Evolutionary conservation across 2,113 vertebrate species (phyloP), one percentile per base, ranked within the genome.

Genomic region (Passer domesticus): DNA sequence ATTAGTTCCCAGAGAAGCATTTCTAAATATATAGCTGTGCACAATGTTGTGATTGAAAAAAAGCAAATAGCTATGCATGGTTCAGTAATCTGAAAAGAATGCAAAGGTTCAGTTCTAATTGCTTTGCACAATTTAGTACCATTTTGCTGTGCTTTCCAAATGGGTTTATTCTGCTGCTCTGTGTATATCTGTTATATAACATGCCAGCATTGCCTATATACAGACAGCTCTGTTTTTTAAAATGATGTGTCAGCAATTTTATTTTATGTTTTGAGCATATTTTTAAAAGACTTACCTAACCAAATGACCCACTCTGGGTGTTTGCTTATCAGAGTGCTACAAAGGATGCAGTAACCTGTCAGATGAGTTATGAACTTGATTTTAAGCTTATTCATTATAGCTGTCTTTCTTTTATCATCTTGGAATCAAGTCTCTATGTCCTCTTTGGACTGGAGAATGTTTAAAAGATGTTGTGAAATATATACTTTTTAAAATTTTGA

Each of bases 11-110:
- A 78, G 68, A 70, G 76, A 94, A 90, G 69, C 53, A 49, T 86
- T 96, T 96, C 47, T 27, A 92, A 96, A 94, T 72, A 80, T 64
- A 78, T 92, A 94, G 75, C 85, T 86, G 83, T 90, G 79, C 64
- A 81, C 83, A 80, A 21, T 41, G 80, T 90, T 86, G 72, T 86
- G 81, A 90, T 86, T 90, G 93, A 75, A 94, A 94, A 95, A 95
- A 86, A 87, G 56, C 37, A 70, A 94, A 83, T 78, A 78, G 76
- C 52, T 44, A n/a, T 93, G 77, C 44, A 49, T 56, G 27, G 68
- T 56, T 96, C 85, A 87, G 90, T 83, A 95, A 94, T 75, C 90
- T 78, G 58, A 82, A 91, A 93, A 80, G 85, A 96, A 93, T 75
- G 76, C 33, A 70, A 49, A 89, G 2, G 44, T 90, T 92, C 80